These are phyloP conservation scores for Lycia hirtaria DNA, from an alignment of 2,888 invertebrate species.

Conservation along the genomic window DNA sequence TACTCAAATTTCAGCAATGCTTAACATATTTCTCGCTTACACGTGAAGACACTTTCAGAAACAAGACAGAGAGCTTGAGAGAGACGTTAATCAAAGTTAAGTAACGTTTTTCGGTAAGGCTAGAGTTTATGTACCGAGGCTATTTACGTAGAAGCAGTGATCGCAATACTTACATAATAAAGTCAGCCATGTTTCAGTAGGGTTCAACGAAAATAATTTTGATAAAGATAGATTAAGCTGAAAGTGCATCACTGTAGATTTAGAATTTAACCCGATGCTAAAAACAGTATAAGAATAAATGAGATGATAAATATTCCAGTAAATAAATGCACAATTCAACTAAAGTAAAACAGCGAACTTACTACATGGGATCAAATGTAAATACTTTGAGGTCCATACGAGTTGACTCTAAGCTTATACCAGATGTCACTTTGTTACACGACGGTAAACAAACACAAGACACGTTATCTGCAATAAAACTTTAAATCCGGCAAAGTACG, in stretches of 20 bases:
- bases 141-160: too few relatives aligned
- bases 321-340: too few relatives aligned
- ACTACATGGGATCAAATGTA: constrained; percentile 67
- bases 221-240: constrained; percentile 58
- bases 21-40: too few relatives aligned
- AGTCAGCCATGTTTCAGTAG: constrained; percentile 76
- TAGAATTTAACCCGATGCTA: constrained; percentile 59
- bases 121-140: too few relatives aligned
- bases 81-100: too few relatives aligned
- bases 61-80: too few relatives aligned
- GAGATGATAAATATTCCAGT: too few relatives aligned
- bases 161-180: constrained; percentile 74
- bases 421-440: constrained; percentile 60
- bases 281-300: constrained; percentile 39
- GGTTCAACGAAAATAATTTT: constrained; percentile 58
- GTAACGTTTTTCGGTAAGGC: too few relatives aligned
- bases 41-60: too few relatives aligned
- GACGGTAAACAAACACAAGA: constrained; percentile 63
- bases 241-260: constrained; percentile 57
- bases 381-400: constrained; percentile 49
- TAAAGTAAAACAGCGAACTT: constrained; percentile 51
- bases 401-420: constrained; percentile 52
- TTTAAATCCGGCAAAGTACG: too few relatives aligned
- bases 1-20: too few relatives aligned
- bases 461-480: constrained; percentile 53